phyloP scores from a whole-genome alignment of 2,888 invertebrate species.

The Pseudococcus viburni region DNA sequence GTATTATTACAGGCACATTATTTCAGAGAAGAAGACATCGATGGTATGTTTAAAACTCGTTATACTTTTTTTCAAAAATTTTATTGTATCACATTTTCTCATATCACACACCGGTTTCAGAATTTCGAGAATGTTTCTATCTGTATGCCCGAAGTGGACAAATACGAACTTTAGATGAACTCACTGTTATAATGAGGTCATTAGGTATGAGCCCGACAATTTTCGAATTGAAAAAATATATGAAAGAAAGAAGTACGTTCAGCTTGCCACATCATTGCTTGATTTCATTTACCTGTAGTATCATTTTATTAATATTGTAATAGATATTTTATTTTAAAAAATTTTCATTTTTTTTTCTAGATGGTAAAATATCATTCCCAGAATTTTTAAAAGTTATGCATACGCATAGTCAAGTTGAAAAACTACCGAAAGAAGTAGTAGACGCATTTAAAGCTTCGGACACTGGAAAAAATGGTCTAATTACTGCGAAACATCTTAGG shows the following conservation, averaged over 20 bases:
- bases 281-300: no score
- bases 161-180: slow-evolving; percentile 89
- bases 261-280: no score
- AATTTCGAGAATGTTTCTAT: slow-evolving; percentile 97
- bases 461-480: slow-evolving; percentile 79
- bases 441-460: slow-evolving; percentile 93
- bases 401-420: slow-evolving; percentile 87
- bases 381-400: slow-evolving; percentile 97
- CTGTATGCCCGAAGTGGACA: slow-evolving; percentile 91
- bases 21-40: slow-evolving; percentile 95
- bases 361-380: slow-evolving; percentile 94
- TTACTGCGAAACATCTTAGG: slow-evolving; percentile 86
- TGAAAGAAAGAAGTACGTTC: slow-evolving; percentile 76
- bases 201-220: slow-evolving; percentile 94
- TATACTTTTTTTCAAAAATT: no score
- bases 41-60: slow-evolving; percentile 76
- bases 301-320: no score
- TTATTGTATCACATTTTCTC: no score
- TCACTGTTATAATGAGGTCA: slow-evolving; percentile 95
- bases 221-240: slow-evolving; percentile 87
- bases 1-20: slow-evolving; percentile 84
- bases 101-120: slow-evolving; percentile 74
- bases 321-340: no score
- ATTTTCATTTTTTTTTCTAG: slow-evolving; percentile 71
- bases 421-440: slow-evolving; percentile 85